Evolutionary conservation across 2,888 invertebrate genomes (phyloP).

Genomic region (Crioceris asparagi): DNA sequence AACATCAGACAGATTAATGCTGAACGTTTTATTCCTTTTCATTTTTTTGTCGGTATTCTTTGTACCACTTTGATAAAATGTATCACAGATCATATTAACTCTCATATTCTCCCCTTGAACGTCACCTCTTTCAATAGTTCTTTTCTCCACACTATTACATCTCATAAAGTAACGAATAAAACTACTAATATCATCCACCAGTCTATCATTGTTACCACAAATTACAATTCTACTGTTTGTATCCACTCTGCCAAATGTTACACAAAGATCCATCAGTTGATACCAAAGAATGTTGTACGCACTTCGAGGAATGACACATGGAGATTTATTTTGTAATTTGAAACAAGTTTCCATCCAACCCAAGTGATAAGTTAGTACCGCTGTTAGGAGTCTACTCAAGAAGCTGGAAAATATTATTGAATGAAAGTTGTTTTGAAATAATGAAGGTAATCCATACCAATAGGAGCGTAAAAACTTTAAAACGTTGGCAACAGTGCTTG

Average conservation of each 20-base stretch:
- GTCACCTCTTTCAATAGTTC: conserved; percentile 17
- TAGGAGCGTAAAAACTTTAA: too few relatives aligned
- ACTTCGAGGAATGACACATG: too few relatives aligned
- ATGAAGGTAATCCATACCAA: too few relatives aligned
- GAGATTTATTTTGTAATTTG: not conserved
- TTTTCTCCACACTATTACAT: conserved; percentile 57
- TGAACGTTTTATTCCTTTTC: too few relatives aligned
- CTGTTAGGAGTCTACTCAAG: conserved; percentile 78
- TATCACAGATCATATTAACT: conserved; percentile 27
- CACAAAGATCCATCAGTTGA: conserved; percentile 76
- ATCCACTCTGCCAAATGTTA: conserved; percentile 70
- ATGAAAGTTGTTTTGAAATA: too few relatives aligned
- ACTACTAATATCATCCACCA: conserved; percentile 62
- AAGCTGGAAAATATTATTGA: too few relatives aligned
- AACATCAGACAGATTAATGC: too few relatives aligned
- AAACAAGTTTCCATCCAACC: conserved; percentile 80
- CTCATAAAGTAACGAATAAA: conserved; percentile 80
- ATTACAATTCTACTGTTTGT: conserved; percentile 72
- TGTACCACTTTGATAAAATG: not conserved
- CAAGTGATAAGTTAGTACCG: conserved; percentile 79
- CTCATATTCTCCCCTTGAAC: conserved; percentile 31
- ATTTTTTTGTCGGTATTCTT: too few relatives aligned
- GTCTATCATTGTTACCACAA: conserved; percentile 56
- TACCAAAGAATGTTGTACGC: conserved; percentile 85
- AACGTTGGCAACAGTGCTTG: too few relatives aligned